Evolutionary conservation across 2,797 vertebrate species (phyloP), one percentile per base, ranked within the genome.

Genomic region (Periophthalmus magnuspinnatus): DNA sequence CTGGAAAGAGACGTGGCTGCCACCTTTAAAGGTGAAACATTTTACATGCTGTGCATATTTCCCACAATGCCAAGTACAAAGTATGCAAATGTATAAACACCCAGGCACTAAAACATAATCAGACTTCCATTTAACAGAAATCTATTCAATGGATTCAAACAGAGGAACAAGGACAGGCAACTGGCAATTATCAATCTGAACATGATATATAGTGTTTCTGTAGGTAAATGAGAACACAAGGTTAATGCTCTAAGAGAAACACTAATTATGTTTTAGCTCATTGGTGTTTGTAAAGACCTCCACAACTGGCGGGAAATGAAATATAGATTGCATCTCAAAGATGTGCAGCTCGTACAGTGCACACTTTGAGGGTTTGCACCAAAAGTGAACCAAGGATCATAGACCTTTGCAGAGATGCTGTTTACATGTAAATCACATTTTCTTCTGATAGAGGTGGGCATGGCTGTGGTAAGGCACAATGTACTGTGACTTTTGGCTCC

Each of bases 381-480:
- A 45, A 48, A 64, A n/a, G 16, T 52, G 38, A 36, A 21, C 56
- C 36, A 71, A 52, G 54, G 67, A 65, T 84, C 52, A 13, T 87
- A 83, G 82, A 81, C 88, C 77, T 73, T 68, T 3, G 10, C 68
- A 78, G 56, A 74, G 70, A 80, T 79, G 70, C 58, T 22, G 1
- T 47, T 52, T 36, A 21, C 32, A 34, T 33, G 32, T 65, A 52
- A 67, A 55, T 67, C 50, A 38, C 34, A 36, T 66, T 55, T 67
- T 54, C n/a, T 24, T 55, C 65, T 14, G 62, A 32, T 68, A 32
- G 64, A 76, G 52, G 60, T 78, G 88, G 77, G 82, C 73, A 79
- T 59, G 58, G 77, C 80, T 87, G 75, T 79, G 78, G 71, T 90
- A 91, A 91, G 90, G 90, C 89, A 90, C 88, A 82, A 1, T 76